A percentile compares a stretch with the other conserved stretches of the same genome.
These are phyloP conservation scores for Matsumurasca onukii DNA, from an alignment of 1,140 invertebrate species.

Conservation along the genomic window DNA sequence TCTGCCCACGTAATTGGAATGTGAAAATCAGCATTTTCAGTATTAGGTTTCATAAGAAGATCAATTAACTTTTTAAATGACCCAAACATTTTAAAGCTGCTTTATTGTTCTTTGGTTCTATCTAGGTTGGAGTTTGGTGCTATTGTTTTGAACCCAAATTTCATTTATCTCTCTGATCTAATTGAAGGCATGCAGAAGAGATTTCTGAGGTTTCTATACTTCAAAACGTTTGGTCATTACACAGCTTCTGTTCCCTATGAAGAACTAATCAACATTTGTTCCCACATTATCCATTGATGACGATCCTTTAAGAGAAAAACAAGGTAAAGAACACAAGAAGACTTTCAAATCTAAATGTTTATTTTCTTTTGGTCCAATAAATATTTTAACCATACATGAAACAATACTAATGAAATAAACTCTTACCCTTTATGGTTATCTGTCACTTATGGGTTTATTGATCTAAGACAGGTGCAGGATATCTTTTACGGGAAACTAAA, in stretches of 20 bases:
- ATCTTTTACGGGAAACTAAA: not conserved
- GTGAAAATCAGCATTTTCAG: not conserved
- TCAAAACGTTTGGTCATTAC: not conserved
- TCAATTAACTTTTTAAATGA: not conserved
- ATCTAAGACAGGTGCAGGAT: not conserved
- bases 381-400: not conserved
- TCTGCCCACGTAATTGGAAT: not conserved
- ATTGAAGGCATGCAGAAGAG: not conserved
- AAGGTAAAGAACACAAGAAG: too few relatives aligned
- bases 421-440: not conserved
- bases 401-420: not conserved
- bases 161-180: not conserved
- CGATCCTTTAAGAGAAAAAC: too few relatives aligned
- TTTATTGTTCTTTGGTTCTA: not conserved
- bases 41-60: not conserved
- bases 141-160: not conserved
- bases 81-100: not conserved
- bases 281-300: too few relatives aligned
- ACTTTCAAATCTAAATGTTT: conserved; percentile 19
- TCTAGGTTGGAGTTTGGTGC: not conserved
- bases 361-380: conserved; percentile 25
- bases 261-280: too few relatives aligned
- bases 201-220: not conserved
- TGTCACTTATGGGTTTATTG: not conserved
- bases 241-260: not conserved